These are phyloP conservation scores for Vespertilio murinus DNA, from an alignment of 2,797 vertebrate genomes.

Conservation along the genomic window DNA sequence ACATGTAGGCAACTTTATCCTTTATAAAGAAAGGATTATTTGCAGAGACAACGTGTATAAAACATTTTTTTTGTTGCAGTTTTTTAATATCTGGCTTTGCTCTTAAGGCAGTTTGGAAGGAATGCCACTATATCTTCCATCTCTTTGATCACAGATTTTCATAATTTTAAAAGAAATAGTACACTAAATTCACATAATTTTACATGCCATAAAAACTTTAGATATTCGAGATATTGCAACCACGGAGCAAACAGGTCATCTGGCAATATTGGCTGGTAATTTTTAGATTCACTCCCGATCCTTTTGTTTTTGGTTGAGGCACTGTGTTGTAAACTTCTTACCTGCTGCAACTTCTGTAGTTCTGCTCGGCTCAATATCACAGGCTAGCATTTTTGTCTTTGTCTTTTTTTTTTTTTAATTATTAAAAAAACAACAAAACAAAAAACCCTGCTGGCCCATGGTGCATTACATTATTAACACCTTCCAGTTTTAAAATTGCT, in stretches of 20 bases:
- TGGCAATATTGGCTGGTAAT: background rate
- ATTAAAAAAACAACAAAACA: background rate
- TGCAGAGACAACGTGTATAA: background rate
- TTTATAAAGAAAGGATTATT: background rate
- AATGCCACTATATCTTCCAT: background rate
- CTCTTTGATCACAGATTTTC: conserved; percentile 29
- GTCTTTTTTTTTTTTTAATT: background rate
- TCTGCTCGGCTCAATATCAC: background rate
- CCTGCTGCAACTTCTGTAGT: background rate
- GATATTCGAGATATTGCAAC: conserved; percentile 20
- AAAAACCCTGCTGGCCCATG: background rate
- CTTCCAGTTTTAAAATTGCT: conserved; percentile 45
- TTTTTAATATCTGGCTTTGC: background rate
- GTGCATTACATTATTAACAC: background rate
- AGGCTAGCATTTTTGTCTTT: background rate
- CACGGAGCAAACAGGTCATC: background rate
- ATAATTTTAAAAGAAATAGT: conserved; percentile 38
- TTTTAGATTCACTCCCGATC: conserved; percentile 25
- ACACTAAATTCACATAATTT: conserved; percentile 7
- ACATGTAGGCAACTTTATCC: background rate
- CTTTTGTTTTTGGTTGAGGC: background rate
- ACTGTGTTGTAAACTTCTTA: background rate
- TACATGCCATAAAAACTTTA: conserved; percentile 24
- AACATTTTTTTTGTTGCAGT: background rate
- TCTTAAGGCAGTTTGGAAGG: conserved; percentile 29